Percentiles rank a stretch among this genome's conserved stretches.
Conservation (phyloP, 2,888 invertebrate species). For the Saturnia japonica region DNA sequence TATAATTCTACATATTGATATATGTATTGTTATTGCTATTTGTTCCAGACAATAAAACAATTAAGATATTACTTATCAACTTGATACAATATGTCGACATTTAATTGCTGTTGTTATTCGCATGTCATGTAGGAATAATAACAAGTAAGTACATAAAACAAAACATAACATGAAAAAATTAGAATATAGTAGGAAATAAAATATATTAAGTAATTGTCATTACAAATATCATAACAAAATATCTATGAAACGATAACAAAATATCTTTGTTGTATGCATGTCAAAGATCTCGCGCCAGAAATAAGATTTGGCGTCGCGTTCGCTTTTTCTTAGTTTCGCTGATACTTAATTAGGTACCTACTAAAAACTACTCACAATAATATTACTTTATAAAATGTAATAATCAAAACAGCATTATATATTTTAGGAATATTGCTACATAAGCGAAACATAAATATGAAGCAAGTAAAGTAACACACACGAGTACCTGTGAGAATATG, state of each 20-base stretch:
- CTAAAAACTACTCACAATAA: neutral
- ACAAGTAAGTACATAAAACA: neutral
- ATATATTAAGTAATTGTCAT: neutral
- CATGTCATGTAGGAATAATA: neutral
- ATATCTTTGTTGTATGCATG: conserved; percentile 45
- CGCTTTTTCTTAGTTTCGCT: conserved; percentile 28
- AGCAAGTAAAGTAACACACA: neutral
- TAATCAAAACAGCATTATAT: neutral
- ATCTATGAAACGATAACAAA: neutral
- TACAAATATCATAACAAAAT: neutral
- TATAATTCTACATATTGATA: neutral
- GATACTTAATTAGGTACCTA: conserved; percentile 17
- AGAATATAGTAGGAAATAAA: neutral
- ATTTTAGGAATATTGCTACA: neutral
- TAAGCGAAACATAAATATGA: neutral
- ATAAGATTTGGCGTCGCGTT: conserved; percentile 51
- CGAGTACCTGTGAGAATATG: neutral
- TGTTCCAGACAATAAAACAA: conserved; percentile 3
- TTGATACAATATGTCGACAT: neutral
- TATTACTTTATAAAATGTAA: neutral
- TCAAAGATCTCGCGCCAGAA: conserved; percentile 62
- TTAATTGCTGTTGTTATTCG: neutral
- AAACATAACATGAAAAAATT: neutral
- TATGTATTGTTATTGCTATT: neutral
- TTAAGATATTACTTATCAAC: conserved; percentile 3